These are phyloP conservation scores for Heterodera schachtii DNA, from an alignment of 1,140 invertebrate species.

Conservation along the genomic window DNA sequence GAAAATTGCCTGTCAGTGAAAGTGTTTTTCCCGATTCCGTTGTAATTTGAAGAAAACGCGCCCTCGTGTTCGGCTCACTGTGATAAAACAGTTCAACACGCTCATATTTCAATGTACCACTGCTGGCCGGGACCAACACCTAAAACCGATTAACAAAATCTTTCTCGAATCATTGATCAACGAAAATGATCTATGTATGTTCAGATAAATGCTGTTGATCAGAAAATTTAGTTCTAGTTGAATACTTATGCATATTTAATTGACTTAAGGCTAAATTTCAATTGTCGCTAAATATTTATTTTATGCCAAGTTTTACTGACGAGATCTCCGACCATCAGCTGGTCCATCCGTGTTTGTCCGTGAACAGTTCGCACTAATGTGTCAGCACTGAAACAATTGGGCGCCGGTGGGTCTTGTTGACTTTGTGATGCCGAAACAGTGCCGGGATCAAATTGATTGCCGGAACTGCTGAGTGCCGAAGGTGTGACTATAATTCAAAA, in stretches of 20 bases:
- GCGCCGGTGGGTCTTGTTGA: not conserved
- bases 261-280: too few species aligned
- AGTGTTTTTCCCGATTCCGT: slow-evolving; percentile 49
- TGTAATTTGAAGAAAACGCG: slow-evolving; percentile 41
- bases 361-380: slow-evolving; percentile 42
- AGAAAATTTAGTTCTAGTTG: too few species aligned
- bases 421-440: slow-evolving; percentile 3
- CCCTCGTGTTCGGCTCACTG: slow-evolving; percentile 45
- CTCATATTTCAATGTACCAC: slow-evolving; percentile 45
- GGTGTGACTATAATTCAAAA: too few species aligned
- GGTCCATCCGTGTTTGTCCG: slow-evolving; percentile 48
- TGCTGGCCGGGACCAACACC: slow-evolving; percentile 51
- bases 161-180: not conserved
- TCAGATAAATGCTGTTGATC: too few species aligned
- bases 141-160: not conserved
- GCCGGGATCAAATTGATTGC: not conserved
- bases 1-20: slow-evolving; percentile 38
- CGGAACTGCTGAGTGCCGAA: not conserved
- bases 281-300: too few species aligned
- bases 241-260: too few species aligned
- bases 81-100: slow-evolving; percentile 57
- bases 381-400: slow-evolving; percentile 49
- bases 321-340: slow-evolving; percentile 48
- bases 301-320: not conserved
- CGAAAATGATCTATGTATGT: too few species aligned